Evolutionary conservation across 2,888 invertebrate species (phyloP), one percentile per base, ranked within the genome.

Genomic region (Pyrrhosoma nymphula): DNA sequence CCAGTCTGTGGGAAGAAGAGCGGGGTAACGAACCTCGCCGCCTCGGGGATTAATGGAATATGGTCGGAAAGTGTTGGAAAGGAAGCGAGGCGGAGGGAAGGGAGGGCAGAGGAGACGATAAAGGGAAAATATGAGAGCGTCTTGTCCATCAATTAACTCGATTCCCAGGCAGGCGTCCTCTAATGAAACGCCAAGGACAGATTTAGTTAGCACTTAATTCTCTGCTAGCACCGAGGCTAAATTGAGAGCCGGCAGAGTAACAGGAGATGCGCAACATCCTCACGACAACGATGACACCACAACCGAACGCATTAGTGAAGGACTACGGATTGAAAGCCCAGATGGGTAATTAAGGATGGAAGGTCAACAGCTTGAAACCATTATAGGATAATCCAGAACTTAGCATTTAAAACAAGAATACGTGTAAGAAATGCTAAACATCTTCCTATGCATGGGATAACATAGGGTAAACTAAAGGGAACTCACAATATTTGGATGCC

Each of bases 111-210:
- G 14, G 20, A 47, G 69, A 26, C 35, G 82, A 35, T 82, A 30
- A 30, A 35, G 82, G 82, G 82, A 82, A 82, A 82, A 82, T 82
- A 82, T 82, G 82, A 82, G 82, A 82, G 82, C 82, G 82, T 35
- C 82, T 82, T 82, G 82, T 30, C 82, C 35, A 82, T 30, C 82
- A 82, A 82, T 82, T 82, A 82, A 82, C 82, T 82, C 35, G 82
- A 82, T 35, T 82, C 82, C 82, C 16, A 35, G 16, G 35, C 35
- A 35, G 26, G 35, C 82, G 35, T 82, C 82, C 82, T 82, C 82
- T 82, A 82, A 82, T 82, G 82, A 82, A 82, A 82, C 82, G 82
- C 82, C 82, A 82, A 35, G 82, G 82, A 82, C 35, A 35, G 82
- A 82, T 82, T 82, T 82, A 82, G 82, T 82, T 82, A 82, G 35